Conservation (phyloP, 2,113 vertebrate genomes). For the Nothobranchius furzeri region DNA sequence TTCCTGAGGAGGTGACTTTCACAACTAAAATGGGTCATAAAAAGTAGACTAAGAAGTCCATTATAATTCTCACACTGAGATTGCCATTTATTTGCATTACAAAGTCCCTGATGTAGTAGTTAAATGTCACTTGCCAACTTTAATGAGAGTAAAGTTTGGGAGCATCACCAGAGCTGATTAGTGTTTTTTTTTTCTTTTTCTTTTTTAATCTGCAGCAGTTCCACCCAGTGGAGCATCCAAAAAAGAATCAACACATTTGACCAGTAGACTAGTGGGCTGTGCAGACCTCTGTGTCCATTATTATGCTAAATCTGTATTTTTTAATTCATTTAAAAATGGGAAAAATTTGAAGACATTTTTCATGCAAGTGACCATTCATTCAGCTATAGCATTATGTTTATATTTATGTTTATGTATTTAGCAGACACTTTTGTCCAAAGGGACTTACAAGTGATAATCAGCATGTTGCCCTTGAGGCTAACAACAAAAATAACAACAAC, state of each 20-base stretch:
- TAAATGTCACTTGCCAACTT: constrained; percentile 77
- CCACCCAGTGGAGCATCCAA: constrained; percentile 40
- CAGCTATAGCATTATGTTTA: too few species aligned
- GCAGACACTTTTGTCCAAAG: too few species aligned
- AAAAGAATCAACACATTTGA: constrained; percentile 54
- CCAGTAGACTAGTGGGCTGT: constrained; percentile 40
- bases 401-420: too few species aligned
- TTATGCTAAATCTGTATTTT: constrained; percentile 27
- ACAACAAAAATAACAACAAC: too few species aligned
- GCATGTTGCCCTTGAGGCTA: too few species aligned
- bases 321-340: too few species aligned
- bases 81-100: constrained; percentile 77
- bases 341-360: too few species aligned
- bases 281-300: constrained; percentile 9
- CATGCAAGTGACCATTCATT: too few species aligned
- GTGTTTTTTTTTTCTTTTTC: constrained; percentile 52
- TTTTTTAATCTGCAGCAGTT: constrained; percentile 36
- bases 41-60: constrained; percentile 73
- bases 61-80: constrained; percentile 74
- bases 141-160: constrained; percentile 73
- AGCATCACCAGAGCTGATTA: constrained; percentile 67
- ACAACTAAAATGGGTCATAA: constrained; percentile 79
- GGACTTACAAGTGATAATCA: too few species aligned
- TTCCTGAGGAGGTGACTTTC: constrained; percentile 73
- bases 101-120: constrained; percentile 67